A percentile compares a stretch with the other conserved stretches of the same genome.
Evolutionary conservation across 1,140 invertebrate species (phyloP).

Genomic region (Callitettix versicolor): DNA sequence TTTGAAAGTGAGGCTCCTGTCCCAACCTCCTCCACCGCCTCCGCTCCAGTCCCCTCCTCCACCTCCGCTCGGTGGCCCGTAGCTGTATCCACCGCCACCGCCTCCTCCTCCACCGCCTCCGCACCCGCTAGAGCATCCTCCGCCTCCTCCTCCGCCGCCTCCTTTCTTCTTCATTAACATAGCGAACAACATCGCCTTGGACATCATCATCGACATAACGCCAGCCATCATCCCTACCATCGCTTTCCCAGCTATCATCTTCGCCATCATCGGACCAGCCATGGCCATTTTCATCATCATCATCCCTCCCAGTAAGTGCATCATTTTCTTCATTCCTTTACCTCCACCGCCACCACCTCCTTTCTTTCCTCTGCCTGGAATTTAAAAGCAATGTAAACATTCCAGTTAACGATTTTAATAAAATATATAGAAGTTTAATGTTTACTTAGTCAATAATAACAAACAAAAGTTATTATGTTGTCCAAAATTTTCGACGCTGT

Average conservation of each 20-base stretch:
- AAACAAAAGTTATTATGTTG: no score
- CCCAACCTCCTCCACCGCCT: conserved; percentile 1
- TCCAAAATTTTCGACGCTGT: no score
- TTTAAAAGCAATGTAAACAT: no score
- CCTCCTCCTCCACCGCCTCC: not conserved
- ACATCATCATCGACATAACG: conserved; percentile 15
- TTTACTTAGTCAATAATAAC: no score
- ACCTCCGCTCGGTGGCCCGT: not conserved
- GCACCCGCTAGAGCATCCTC: not conserved
- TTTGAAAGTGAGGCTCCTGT: not conserved
- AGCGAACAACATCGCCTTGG: conserved; percentile 8
- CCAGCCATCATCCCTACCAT: conserved; percentile 7
- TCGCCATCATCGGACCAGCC: conserved; percentile 2
- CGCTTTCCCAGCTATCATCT: not conserved
- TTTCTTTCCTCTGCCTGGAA: not conserved
- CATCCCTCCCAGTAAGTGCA: not conserved
- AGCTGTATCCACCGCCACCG: not conserved
- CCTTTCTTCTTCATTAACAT: not conserved
- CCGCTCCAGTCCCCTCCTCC: not conserved
- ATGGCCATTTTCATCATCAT: conserved; percentile 1
- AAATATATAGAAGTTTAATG: no score
- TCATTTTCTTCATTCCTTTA: not conserved
- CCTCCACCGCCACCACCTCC: not conserved
- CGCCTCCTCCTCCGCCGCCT: not conserved
- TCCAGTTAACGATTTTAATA: no score